These are phyloP conservation scores for Drosophila siamana DNA, from an alignment of 2,888 invertebrate species.

Conservation along the genomic window DNA sequence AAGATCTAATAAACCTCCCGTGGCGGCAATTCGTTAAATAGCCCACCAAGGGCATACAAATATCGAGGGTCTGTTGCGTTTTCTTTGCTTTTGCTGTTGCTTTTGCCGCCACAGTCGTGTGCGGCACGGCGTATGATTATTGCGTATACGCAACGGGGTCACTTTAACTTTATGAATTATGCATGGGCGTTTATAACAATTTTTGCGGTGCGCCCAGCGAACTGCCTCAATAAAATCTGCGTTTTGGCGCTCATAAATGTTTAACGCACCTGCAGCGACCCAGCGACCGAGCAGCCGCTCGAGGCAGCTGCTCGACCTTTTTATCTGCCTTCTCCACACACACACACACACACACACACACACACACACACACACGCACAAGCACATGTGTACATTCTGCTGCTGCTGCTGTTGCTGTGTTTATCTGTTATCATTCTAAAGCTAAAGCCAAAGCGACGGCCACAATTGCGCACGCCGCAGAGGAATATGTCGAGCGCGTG, in stretches of 20 bases:
- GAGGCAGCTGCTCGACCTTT: slow-evolving; percentile 48
- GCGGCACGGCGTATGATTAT: slow-evolving; percentile 67
- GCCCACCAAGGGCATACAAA: slow-evolving; percentile 35
- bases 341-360: not conserved
- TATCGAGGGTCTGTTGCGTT: slow-evolving; percentile 6
- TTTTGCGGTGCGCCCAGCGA: slow-evolving; percentile 57
- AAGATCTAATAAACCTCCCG: slow-evolving; percentile 43
- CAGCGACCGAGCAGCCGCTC: not conserved
- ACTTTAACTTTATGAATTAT: slow-evolving; percentile 79
- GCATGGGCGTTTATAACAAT: slow-evolving; percentile 74
- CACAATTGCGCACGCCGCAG: slow-evolving; percentile 24
- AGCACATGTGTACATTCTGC: no score
- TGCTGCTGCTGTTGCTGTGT: not conserved
- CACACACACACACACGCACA: not conserved
- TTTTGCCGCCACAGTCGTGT: not conserved
- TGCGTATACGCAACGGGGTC: slow-evolving; percentile 76
- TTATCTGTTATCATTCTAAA: slow-evolving; percentile 39
- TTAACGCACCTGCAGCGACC: slow-evolving; percentile 74
- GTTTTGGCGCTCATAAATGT: slow-evolving; percentile 73
- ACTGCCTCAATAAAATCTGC: slow-evolving; percentile 58
- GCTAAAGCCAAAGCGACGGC: slow-evolving; percentile 41
- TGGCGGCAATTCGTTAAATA: slow-evolving; percentile 44
- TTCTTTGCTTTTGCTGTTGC: not conserved
- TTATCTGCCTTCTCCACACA: slow-evolving; percentile 15
- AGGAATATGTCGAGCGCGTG: not conserved